Base-by-base conservation (phyloP, 2,797 vertebrate species). In the Sebastes matsubarae region DNA sequence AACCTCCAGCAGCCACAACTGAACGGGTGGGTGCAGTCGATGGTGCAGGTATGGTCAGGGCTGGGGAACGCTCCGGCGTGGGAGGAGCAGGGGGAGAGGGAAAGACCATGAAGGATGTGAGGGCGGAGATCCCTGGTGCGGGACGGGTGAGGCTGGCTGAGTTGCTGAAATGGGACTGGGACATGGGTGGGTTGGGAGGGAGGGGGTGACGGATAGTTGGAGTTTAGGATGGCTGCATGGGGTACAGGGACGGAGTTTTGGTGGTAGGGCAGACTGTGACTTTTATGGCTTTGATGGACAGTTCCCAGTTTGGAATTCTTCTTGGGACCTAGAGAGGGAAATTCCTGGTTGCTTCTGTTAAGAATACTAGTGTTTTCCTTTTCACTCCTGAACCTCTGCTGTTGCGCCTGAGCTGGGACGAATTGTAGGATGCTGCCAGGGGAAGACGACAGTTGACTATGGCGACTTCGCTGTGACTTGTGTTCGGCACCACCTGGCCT, bases 1-100 rank as follows among this genome's bases (percentile, higher is more conserved):
- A 97, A 77, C 86, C 94, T 94, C 96, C 96, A 97, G 89, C 96
- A 97, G 79, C 96, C 94, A 14, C 97, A 97, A 58, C 89, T 95
- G 77, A 97, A 93, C 1, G 96, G 97, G 70, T 92, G 96, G 42
- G 95, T 94, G 90, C 96, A 95, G 92, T 96, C 94, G 36, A 96
- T 95, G 55, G 96, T 96, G 90, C 96, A 97, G 73, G 95, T 94
- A 46, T 96, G 95, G 87, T 96, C 95, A 0, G 96, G 96, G 83
- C 96, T 97, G 70, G 97, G 95, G 71, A 96, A 97, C 6, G 93
- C 92, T 83, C 94, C 95, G 1, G 88, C 81, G 2, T 90, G 91
- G 72, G 96, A 96, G 80, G 95, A 92, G 79, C 93, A 93, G 46
- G 95, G 94, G n/a, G 96, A 96, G 8, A 96, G 85, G 32, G 95